A percentile compares a stretch with the other conserved stretches of the same genome.
Conservation (phyloP, 2,797 vertebrate species). For the Danionella dracula region DNA sequence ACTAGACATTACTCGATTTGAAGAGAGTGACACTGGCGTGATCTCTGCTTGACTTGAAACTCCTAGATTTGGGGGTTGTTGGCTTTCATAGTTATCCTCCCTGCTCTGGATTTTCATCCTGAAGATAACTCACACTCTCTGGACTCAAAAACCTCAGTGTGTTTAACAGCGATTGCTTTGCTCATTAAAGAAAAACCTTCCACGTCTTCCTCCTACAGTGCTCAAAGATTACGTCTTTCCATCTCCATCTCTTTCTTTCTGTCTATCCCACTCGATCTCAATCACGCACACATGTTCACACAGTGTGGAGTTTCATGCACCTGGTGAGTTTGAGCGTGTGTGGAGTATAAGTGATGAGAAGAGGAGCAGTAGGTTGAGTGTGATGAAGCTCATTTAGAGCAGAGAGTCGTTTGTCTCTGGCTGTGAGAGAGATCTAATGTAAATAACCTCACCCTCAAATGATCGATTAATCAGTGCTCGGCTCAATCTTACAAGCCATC, state of each 20-base stretch:
- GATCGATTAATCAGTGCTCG: slow-evolving; percentile 43
- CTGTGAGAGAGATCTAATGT: slow-evolving; percentile 40
- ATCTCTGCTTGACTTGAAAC: not conserved
- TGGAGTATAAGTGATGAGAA: slow-evolving; percentile 38
- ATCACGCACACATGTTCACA: slow-evolving; percentile 1
- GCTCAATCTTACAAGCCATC: slow-evolving; percentile 39
- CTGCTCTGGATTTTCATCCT: slow-evolving; percentile 9
- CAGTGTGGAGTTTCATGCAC: slow-evolving; percentile 37
- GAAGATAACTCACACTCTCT: slow-evolving; percentile 17
- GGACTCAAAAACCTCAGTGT: slow-evolving; percentile 27
- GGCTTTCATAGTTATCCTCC: slow-evolving; percentile 11
- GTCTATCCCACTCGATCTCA: not conserved
- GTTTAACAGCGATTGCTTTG: slow-evolving; percentile 20
- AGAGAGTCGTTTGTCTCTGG: slow-evolving; percentile 42
- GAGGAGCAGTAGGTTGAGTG: slow-evolving; percentile 38
- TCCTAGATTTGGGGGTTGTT: slow-evolving; percentile 33
- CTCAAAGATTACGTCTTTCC: slow-evolving; percentile 30
- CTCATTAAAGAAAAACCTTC: slow-evolving; percentile 28
- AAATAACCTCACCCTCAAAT: slow-evolving; percentile 44
- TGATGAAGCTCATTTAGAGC: slow-evolving; percentile 20
- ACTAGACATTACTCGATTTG: not conserved
- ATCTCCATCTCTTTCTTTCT: slow-evolving; percentile 20
- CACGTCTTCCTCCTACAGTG: slow-evolving; percentile 28
- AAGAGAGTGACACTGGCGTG: not conserved
- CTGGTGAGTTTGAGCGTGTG: slow-evolving; percentile 24